Percentiles rank a stretch among this genome's conserved stretches.
phyloP scores from a whole-genome alignment of 2,797 vertebrate genomes.

The Tolypeutes matacus region DNA sequence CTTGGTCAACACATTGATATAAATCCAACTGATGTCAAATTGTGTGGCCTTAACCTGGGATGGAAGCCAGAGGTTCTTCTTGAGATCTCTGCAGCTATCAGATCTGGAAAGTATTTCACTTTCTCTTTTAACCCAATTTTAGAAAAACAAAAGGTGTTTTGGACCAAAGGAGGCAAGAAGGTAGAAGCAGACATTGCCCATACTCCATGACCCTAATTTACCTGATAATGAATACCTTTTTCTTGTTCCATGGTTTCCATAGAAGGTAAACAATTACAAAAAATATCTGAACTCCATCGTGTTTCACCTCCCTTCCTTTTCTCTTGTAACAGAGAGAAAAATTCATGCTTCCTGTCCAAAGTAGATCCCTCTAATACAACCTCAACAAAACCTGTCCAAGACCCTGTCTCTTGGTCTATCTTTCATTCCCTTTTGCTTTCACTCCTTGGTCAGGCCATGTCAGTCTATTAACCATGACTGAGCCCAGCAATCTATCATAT shows the following conservation, averaged over 20 bases:
- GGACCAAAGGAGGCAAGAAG: conserved; percentile 67
- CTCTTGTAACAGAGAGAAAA: conserved; percentile 6
- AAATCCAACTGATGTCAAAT: conserved; percentile 81
- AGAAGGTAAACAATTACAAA: conserved; percentile 51
- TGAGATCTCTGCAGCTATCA: conserved; percentile 85
- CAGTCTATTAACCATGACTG: accelerated
- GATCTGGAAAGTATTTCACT: conserved; percentile 86
- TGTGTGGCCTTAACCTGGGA: conserved; percentile 84
- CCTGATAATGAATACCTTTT: conserved; percentile 71
- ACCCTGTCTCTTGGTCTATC: background rate
- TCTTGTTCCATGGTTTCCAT: conserved; percentile 74
- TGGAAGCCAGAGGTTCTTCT: conserved; percentile 84
- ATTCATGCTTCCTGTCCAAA: conserved; percentile 17
- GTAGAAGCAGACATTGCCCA: conserved; percentile 80
- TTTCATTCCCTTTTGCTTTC: background rate
- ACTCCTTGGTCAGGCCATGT: background rate
- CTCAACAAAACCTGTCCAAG: background rate
- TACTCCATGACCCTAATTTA: conserved; percentile 81
- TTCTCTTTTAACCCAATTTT: conserved; percentile 64
- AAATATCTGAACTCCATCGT: background rate
- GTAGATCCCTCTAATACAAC: background rate
- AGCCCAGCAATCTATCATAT: background rate
- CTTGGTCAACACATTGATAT: conserved; percentile 78
- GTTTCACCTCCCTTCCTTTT: conserved; percentile 37
- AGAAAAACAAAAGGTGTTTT: conserved; percentile 54